Base-by-base conservation (phyloP, 2,113 vertebrate species). In the Chrysemys picta region DNA sequence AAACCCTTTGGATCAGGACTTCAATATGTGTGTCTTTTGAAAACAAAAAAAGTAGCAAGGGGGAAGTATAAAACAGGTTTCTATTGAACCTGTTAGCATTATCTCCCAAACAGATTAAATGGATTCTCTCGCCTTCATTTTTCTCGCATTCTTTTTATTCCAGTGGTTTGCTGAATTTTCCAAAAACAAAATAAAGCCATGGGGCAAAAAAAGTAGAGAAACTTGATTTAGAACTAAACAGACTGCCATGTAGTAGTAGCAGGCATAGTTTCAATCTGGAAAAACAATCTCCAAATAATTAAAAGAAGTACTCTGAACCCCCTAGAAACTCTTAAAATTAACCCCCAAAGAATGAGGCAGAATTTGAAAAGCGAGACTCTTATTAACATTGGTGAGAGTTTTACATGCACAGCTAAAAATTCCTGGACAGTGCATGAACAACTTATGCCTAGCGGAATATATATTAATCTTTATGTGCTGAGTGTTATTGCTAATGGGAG, bases 251-350 rank as follows among this genome's bases (percentile, higher is more conserved):
- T 88, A 93, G 88, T 79, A 86, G 91, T 65, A 29, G 14, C 84
- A 87, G 56, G 49, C 62, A 45, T 56, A 57, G 2, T 65, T 53
- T 1, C 12, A 89, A 90, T 35, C 89, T 10, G 81, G 56, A 84
- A 87, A 13, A 79, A 57, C 38, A n/a, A 81, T 93, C 92, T 85
- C 88, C 89, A 92, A 94, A 94, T 88, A 79, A 92, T 93, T 72
- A 92, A 65, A 90, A 49, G 35, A 78, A 86, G 49, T 65, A 29
- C 38, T 75, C 19, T 85, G 88, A 93, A 93, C 19, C 35, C 50
- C 24, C 90, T 38, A 31, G n/a, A 59, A 35, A 22, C 29, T 91
- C 69, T 80, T 56, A 52, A 94, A 24, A 52, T 94, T 85, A 93
- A 84, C 86, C 11, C 62, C 19, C 53, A 52, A 45, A 89, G 45